Evolutionary conservation across 2,113 vertebrate genomes (phyloP), one percentile per base, ranked within the genome.

Genomic region (Oncorhynchus masou): DNA sequence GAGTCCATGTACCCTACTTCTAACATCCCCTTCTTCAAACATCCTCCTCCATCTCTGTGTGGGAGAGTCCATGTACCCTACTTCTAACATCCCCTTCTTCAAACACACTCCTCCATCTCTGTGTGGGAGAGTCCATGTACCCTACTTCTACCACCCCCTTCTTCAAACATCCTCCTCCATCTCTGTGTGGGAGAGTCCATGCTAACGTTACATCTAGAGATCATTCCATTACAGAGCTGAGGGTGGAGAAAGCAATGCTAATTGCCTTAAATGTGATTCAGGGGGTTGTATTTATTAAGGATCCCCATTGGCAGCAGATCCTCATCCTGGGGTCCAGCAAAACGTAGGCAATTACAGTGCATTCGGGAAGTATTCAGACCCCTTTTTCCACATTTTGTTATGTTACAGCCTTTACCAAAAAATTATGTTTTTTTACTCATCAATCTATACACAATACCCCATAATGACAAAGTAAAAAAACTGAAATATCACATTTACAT

Each of bases 191-290:
- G 13, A 73, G 59, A 62, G 4, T 74, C n/a, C 24, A 27, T n/a
- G 13, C 4, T 51, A 57, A 24, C 57, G 12, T 74, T 74, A 34
- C 49, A n/a, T 76, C 29, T 20, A 22, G 48, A 73, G 67, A 29
- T 34, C 59, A 68, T 74, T 74, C 69, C 59, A 60, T 80, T 69
- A 22, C 64, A 49, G 16, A 83, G 62, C 68, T 51, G 73, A 54
- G 27, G 74, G 80, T 79, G 74, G 19, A 75, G 66, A 76, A 84
- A 79, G 54, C 0, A 20, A 22, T 22, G 29, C 69, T 51, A 77
- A 84, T 75, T 45, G 29, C 39, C 74, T 27, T 81, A 20, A 31
- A 60, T 78, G 49, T 81, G 80, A 85, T 67, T 81, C 75, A 80
- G 62, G 24, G 64, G 3, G 79, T 45, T 45, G 39, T 45, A 45